Percentiles rank a stretch among this genome's conserved stretches.
Evolutionary conservation across 2,113 vertebrate species (phyloP).

Genomic region (Cepphus grylle): DNA sequence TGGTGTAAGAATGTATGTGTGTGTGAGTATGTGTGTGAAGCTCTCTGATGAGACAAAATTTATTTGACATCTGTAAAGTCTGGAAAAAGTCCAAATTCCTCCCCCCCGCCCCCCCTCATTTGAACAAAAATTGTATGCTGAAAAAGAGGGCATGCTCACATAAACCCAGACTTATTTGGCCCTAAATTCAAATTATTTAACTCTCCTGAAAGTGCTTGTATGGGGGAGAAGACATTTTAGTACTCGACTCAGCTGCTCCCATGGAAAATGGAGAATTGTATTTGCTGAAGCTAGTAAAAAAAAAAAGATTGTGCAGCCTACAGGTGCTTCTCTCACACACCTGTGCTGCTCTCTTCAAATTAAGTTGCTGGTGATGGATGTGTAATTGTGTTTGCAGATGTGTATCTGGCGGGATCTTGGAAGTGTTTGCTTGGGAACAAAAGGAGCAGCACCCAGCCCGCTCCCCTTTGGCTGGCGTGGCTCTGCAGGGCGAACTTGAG

Average conservation of each 20-base stretch:
- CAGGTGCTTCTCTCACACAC: conserved; percentile 19
- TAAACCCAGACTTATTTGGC: neutral
- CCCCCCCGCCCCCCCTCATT: neutral
- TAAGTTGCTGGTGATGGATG: conserved; percentile 20
- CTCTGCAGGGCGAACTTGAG: neutral
- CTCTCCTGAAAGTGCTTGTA: neutral
- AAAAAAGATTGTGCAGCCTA: neutral
- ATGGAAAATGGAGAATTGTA: neutral
- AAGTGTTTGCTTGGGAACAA: conserved; percentile 19
- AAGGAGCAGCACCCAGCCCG: conserved; percentile 8
- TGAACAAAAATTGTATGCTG: neutral
- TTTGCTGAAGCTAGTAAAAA: neutral
- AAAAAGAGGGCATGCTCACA: neutral
- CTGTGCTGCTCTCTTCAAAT: conserved; percentile 6
- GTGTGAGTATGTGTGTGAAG: neutral
- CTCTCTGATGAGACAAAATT: neutral
- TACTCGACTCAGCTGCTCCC: neutral
- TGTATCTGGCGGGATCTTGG: neutral
- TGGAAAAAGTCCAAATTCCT: neutral
- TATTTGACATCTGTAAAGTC: neutral
- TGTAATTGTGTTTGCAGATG: neutral
- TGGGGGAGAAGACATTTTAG: neutral
- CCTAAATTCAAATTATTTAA: neutral
- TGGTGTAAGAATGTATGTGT: neutral
- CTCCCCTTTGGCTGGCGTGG: neutral